Conservation (phyloP, 2,797 vertebrate genomes). For the Alectoris magna region DNA sequence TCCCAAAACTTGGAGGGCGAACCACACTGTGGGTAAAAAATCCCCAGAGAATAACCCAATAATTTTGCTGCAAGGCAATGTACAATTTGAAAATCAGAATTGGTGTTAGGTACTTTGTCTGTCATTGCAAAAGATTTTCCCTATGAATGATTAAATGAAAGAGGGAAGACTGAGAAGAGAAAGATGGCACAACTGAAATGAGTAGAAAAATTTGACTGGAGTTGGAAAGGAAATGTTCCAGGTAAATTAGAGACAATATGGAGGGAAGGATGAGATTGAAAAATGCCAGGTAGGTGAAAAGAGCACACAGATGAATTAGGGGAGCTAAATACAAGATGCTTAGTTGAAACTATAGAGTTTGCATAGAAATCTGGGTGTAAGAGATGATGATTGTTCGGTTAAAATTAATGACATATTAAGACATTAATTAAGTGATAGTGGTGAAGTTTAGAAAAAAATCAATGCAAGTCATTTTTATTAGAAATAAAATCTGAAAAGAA, state of each 20-base stretch:
- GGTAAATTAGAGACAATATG: background rate
- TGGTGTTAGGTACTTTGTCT: background rate
- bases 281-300: accelerated
- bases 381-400: background rate
- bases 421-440: background rate
- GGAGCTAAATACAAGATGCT: background rate
- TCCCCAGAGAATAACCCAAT: background rate
- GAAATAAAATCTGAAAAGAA: background rate
- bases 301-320: background rate
- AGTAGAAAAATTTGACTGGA: background rate
- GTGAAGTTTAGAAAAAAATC: background rate
- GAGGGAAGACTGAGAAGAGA: background rate
- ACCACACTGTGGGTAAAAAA: background rate
- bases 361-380: background rate
- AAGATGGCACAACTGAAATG: background rate
- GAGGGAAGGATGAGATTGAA: background rate
- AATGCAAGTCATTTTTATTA: background rate
- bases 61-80: background rate
- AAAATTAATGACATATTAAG: background rate
- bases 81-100: background rate
- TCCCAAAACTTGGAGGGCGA: background rate
- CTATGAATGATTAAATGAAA: background rate
- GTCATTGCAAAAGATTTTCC: background rate
- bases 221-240: background rate
- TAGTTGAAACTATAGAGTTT: background rate